A percentile compares a stretch with the other conserved stretches of the same genome.
Evolutionary conservation across 2,113 vertebrate species (phyloP).

Genomic region (Meles meles): DNA sequence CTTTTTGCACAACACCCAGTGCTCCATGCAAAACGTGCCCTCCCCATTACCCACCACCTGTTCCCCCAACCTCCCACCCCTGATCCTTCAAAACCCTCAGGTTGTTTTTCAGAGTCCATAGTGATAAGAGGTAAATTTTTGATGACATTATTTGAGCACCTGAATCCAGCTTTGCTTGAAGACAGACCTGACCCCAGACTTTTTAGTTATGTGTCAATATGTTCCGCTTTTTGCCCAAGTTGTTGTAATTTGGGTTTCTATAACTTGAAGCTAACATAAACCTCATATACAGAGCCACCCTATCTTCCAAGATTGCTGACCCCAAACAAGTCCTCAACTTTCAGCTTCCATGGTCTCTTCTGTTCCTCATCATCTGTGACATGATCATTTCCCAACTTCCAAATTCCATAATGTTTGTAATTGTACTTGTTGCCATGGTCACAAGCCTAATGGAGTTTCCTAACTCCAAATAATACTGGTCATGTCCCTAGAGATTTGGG

Average conservation of each 20-base stretch:
- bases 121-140: background rate
- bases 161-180: background rate
- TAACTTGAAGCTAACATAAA: background rate
- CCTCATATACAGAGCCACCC: background rate
- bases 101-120: no score
- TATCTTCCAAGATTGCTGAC: background rate
- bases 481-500: background rate
- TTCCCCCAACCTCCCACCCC: no score
- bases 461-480: background rate
- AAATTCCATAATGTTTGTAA: background rate
- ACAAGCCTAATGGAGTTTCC: background rate
- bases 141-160: background rate
- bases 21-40: no score
- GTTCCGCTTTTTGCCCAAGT: background rate
- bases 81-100: no score
- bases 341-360: background rate
- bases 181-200: background rate
- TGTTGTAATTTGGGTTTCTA: background rate
- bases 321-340: background rate
- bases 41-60: no score
- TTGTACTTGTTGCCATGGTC: background rate
- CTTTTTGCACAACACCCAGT: no score
- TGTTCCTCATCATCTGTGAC: background rate
- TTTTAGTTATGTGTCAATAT: background rate
- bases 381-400: background rate